phyloP scores from a whole-genome alignment of 2,113 vertebrate genomes.

The Paramormyrops kingsleyae region DNA sequence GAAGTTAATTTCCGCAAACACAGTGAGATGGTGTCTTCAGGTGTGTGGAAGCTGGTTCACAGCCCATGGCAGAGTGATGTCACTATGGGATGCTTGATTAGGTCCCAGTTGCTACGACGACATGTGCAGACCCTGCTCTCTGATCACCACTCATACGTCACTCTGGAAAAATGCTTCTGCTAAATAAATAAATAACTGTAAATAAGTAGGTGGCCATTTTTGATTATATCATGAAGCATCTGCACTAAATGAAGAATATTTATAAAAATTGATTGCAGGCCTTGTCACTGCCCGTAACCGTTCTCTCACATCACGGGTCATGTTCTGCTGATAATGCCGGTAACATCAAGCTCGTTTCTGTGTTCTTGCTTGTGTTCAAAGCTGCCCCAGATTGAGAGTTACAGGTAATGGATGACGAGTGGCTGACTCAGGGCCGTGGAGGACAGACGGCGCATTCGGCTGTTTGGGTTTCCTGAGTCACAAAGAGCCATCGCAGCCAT shows the following conservation, averaged over 20 bases:
- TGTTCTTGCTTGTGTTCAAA: background rate
- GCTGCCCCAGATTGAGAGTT: background rate
- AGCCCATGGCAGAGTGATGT: background rate
- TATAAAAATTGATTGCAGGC: background rate
- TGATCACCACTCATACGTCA: background rate
- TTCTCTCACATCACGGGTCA: background rate
- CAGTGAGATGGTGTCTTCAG: background rate
- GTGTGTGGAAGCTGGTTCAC: background rate
- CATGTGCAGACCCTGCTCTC: background rate
- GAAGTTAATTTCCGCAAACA: background rate
- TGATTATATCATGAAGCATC: background rate
- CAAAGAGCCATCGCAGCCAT: constrained; percentile 27
- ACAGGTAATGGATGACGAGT: background rate
- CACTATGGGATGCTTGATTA: background rate
- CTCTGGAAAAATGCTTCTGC: background rate
- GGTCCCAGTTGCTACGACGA: background rate
- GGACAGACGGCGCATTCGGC: constrained; percentile 12
- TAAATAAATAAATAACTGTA: background rate
- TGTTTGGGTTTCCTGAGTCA: constrained; percentile 20
- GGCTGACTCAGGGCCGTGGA: background rate
- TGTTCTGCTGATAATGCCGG: background rate
- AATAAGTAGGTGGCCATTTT: background rate
- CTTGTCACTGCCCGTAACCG: background rate
- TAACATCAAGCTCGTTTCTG: background rate
- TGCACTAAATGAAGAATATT: background rate